Percentiles rank a stretch among this genome's conserved stretches.
Conservation (phyloP, 2,888 invertebrate genomes). For the Argyresthia albistria region DNA sequence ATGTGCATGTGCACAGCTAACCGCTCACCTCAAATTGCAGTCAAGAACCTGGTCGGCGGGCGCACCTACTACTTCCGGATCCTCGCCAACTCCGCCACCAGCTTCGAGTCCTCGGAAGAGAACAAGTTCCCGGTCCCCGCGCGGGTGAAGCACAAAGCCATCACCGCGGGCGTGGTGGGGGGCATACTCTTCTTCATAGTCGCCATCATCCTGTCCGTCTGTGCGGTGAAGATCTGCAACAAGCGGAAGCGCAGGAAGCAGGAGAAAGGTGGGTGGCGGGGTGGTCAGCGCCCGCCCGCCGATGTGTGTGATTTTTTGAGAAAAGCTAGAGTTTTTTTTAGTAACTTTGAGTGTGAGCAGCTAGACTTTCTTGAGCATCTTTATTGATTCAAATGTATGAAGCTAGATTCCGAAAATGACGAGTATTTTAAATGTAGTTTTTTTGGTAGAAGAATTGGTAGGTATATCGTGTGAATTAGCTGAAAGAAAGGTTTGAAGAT, state of each 20-base stretch:
- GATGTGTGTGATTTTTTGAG: not conserved
- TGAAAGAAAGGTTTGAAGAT: too few relatives aligned
- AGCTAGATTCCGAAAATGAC: too few relatives aligned
- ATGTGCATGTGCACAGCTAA: too few relatives aligned
- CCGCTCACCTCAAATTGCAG: slow-evolving; percentile 53
- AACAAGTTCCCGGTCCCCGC: slow-evolving; percentile 92
- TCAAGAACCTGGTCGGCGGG: slow-evolving; percentile 92
- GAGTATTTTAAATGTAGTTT: too few relatives aligned
- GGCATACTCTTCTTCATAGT: slow-evolving; percentile 98
- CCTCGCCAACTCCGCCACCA: slow-evolving; percentile 88
- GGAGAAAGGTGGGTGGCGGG: slow-evolving; percentile 89
- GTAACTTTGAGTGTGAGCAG: too few relatives aligned
- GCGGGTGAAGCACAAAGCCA: slow-evolving; percentile 94
- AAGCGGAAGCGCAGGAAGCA: slow-evolving; percentile 97
- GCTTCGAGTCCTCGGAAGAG: slow-evolving; percentile 90
- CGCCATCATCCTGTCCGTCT: slow-evolving; percentile 96
- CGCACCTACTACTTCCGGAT: slow-evolving; percentile 94
- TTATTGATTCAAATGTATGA: too few relatives aligned
- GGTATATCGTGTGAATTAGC: too few relatives aligned
- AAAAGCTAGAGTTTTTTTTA: too few relatives aligned
- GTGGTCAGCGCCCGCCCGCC: slow-evolving; percentile 39
- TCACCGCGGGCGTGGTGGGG: slow-evolving; percentile 96
- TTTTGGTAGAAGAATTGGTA: too few relatives aligned
- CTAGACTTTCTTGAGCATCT: too few relatives aligned
- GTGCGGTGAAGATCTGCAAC: slow-evolving; percentile 98